Base-by-base conservation (phyloP, 23 tunicate genomes). In the Oikopleura albicans region DNA sequence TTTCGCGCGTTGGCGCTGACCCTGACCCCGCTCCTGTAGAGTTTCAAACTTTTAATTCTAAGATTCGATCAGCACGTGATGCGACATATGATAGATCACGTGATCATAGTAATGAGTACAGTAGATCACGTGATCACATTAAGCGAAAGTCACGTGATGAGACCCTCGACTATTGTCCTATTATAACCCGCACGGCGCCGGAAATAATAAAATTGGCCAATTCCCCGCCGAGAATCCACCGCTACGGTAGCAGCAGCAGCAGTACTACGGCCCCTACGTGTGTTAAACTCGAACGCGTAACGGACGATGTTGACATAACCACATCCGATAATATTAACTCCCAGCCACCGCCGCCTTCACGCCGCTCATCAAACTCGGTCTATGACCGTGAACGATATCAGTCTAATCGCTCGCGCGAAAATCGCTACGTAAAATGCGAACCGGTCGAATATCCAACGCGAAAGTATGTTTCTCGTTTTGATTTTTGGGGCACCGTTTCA, bases 61-160 rank as follows among this genome's bases (percentile, higher is more conserved):
- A n/a, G n/a, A n/a, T n/a, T n/a, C n/a, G n/a, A n/a, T n/a, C n/a
- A n/a, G n/a, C 63, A 49, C 63, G 63, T 49, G 63, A 49, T 49
- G 12, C 63, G 63, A 22, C 22, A 8, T 49, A 49, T 49, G 63
- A 49, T 49, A 49, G 22, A 22, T 49, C 63, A 49, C 63, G 63
- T 49, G 63, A 49, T 49, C 63, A 49, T 22, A 49, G 12, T 49
- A 49, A 22, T n/a, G n/a, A n/a, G n/a, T n/a, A n/a, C n/a, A n/a
- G n/a, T n/a, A n/a, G n/a, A n/a, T n/a, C n/a, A n/a, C 63, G 63
- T 49, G 63, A 49, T 49, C 63, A 49, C 63, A 49, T 49, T 49
- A 49, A 22, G 22, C 63, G 22, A 12, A 8, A 8, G 16, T 49
- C 63, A 49, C 63, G 63, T 49, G 63, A 49, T 49, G 63, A 49